Conservation (phyloP, 2,113 vertebrate genomes). For the Phoenicopterus ruber region DNA sequence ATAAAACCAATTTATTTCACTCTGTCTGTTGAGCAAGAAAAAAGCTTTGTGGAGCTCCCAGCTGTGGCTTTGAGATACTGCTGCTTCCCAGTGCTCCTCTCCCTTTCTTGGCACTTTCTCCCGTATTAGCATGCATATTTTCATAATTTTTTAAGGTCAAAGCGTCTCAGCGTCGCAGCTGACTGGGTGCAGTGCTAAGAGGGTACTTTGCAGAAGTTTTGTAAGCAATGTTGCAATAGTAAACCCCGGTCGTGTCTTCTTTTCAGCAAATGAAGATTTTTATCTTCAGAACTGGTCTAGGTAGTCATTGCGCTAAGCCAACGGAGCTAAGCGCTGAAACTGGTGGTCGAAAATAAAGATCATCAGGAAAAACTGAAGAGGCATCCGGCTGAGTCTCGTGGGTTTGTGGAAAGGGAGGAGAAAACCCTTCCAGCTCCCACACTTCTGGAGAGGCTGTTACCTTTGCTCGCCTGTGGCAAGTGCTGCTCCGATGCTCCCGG, state of each 20-base stretch:
- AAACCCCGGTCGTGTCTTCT: not conserved
- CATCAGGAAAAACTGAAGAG: not conserved
- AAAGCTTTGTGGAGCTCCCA: not conserved
- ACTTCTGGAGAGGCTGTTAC: not conserved
- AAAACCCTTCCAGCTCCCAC: not conserved
- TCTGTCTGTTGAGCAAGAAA: not conserved
- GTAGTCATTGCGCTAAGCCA: not conserved
- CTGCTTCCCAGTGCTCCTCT: not conserved
- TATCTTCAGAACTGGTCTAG: not conserved
- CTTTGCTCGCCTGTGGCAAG: accelerated
- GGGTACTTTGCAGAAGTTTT: not conserved
- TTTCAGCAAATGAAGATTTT: not conserved
- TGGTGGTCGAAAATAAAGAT: not conserved
- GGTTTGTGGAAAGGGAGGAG: not conserved
- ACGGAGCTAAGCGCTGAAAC: not conserved
- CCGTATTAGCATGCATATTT: not conserved
- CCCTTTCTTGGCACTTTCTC: not conserved
- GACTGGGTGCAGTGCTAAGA: not conserved
- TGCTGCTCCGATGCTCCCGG: no score
- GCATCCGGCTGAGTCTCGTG: accelerated
- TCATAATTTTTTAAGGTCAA: not conserved
- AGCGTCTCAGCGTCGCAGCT: not conserved
- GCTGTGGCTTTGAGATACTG: conserved; percentile 7
- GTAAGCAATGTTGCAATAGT: not conserved
- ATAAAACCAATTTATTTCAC: not conserved